A percentile compares a stretch with the other conserved stretches of the same genome.
These are phyloP conservation scores for Colinus virginianus DNA, from an alignment of 2,113 vertebrate genomes.

Conservation along the genomic window DNA sequence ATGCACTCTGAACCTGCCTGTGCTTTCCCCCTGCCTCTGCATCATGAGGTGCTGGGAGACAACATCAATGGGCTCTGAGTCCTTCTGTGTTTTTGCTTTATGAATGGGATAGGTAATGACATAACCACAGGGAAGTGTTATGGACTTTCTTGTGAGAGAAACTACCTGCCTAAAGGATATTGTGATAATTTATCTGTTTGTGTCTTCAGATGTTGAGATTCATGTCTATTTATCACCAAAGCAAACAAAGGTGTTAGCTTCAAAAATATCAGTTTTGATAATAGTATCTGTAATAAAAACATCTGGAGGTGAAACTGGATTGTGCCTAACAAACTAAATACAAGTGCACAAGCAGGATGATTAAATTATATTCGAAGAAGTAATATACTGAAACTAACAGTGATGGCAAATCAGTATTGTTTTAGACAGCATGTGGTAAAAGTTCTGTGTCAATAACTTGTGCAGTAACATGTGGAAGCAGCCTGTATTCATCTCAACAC, in stretches of 20 bases:
- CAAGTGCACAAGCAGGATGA: not conserved
- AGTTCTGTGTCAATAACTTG: not conserved
- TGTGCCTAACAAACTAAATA: not conserved
- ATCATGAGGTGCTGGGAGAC: too few relatives aligned
- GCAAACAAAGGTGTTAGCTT: not conserved
- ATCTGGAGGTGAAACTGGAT: not conserved
- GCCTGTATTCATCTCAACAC: not conserved
- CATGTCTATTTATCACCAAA: not conserved
- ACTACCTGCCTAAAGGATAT: not conserved
- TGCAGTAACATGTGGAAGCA: conserved; percentile 20
- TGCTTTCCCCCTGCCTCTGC: too few relatives aligned
- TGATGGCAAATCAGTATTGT: not conserved
- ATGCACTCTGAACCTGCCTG: too few relatives aligned
- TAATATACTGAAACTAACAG: not conserved
- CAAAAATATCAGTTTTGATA: not conserved
- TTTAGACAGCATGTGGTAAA: conserved; percentile 34
- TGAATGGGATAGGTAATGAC: not conserved
- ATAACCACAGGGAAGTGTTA: not conserved
- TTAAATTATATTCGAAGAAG: conserved; percentile 14
- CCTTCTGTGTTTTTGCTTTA: not conserved
- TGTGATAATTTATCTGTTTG: not conserved
- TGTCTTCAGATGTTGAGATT: not conserved
- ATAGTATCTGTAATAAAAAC: not conserved
- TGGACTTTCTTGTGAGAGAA: not conserved
- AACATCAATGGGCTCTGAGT: not conserved